Conservation (phyloP, 2,113 vertebrate genomes). For the Thinocorus orbignyianus region DNA sequence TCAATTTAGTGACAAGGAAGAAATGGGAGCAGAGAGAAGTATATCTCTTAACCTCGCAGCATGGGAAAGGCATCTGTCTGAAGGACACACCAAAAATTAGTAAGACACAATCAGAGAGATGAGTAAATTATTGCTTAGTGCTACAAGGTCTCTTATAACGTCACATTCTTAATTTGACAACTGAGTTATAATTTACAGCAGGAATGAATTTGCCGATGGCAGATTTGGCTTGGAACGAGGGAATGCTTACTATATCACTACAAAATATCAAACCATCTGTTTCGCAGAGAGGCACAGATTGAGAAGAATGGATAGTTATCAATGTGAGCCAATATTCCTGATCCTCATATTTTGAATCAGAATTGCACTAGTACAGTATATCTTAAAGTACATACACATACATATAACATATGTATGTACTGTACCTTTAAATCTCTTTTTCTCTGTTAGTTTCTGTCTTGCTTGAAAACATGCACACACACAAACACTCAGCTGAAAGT, state of each 20-base stretch:
- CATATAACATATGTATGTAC: background rate
- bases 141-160: conserved; percentile 41
- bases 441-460: background rate
- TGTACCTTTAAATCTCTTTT: background rate
- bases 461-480: background rate
- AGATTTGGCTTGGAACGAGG: conserved; percentile 9
- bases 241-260: conserved; percentile 10
- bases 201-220: conserved; percentile 32
- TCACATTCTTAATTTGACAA: conserved; percentile 54
- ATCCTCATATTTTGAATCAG: background rate
- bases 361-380: background rate
- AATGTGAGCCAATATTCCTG: background rate
- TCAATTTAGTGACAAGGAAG: conserved; percentile 35
- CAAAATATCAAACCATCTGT: conserved; percentile 60
- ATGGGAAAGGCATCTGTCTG: conserved; percentile 29
- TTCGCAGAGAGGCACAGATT: conserved; percentile 20
- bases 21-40: conserved; percentile 13
- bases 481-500: background rate
- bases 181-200: conserved; percentile 59
- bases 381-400: background rate
- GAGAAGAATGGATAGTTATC: background rate
- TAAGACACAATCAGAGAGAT: conserved; percentile 12
- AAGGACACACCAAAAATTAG: conserved; percentile 63
- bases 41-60: conserved; percentile 23
- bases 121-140: conserved; percentile 47